Percentiles rank a stretch among this genome's conserved stretches.
Conservation (phyloP, 2,113 vertebrate genomes). For the Rostratula benghalensis region DNA sequence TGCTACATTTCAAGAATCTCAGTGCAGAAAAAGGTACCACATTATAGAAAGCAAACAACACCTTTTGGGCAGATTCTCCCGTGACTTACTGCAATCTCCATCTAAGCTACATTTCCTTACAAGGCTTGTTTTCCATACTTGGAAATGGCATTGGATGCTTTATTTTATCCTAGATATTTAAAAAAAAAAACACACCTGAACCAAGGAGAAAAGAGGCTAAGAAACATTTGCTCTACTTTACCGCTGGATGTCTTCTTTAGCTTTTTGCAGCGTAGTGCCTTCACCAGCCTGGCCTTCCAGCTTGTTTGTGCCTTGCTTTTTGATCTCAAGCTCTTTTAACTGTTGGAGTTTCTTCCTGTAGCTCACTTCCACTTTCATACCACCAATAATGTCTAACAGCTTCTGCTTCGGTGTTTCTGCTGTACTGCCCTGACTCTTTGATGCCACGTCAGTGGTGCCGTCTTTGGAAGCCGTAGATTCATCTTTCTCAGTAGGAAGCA, state of each 20-base stretch:
- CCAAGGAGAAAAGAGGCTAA: not conserved
- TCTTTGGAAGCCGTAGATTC: not conserved
- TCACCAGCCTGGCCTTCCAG: slow-evolving; percentile 36
- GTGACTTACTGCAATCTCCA: not conserved
- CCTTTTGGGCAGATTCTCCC: not conserved
- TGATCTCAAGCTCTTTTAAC: slow-evolving; percentile 41
- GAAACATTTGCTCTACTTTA: slow-evolving; percentile 51
- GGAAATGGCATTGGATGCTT: not conserved
- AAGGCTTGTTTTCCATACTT: not conserved
- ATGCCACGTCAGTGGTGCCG: not conserved
- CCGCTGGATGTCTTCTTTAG: slow-evolving; percentile 68
- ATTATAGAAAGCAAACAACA: not conserved
- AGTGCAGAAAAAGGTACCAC: not conserved
- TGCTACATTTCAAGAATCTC: not conserved
- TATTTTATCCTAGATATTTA: not conserved
- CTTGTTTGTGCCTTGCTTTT: not conserved
- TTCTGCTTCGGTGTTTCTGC: slow-evolving; percentile 70
- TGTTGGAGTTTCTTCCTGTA: slow-evolving; percentile 72
- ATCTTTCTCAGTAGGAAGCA: slow-evolving; percentile 42
- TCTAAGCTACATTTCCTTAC: not conserved
- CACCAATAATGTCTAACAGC: slow-evolving; percentile 80
- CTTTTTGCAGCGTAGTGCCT: slow-evolving; percentile 65
- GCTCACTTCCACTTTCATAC: slow-evolving; percentile 88
- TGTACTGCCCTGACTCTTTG: not conserved
- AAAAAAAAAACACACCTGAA: not conserved